Base-by-base conservation (phyloP, 2,113 vertebrate species). In the Anseranas semipalmata region DNA sequence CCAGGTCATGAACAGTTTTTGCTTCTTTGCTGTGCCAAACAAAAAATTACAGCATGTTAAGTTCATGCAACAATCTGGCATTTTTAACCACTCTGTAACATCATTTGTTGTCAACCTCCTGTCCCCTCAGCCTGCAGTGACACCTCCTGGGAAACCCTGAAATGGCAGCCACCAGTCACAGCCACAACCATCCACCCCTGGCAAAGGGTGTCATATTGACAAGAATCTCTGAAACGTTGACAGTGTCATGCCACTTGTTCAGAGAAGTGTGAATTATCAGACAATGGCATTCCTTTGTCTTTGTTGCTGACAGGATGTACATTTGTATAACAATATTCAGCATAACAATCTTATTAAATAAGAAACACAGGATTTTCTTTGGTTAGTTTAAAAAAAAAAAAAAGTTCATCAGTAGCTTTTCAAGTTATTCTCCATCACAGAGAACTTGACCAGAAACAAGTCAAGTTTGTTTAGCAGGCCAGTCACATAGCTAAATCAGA, bases 1-100 rank as follows among this genome's bases (percentile, higher is more conserved):
- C 98, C 98, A 99, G 33, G 97, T 96, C 62, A 66, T 86, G 46
- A 73, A 92, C 89, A 98, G 60, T 19, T 65, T 94, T 58, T 79
- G 95, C 65, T 85, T 97, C 41, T 65, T 92, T 39, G 96, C 98
- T 98, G 94, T 27, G 62, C 39, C 79, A 9, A 81, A 78, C 70
- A 96, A 18, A 55, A 58, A 50, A 70, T 6, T 7, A 80, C 27
- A 82, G 33, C 50, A 58, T 7, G 28, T 53, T 60, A 67, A 81
- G 12, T 12, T 59, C 21, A 46, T 1, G 2, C 10, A 63, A 82
- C 46, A 39, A 62, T 37, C 27, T 39, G 71, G 13, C 39, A 46
- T 41, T 58, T 53, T 66, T 13, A 53, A 46, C 3, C 22, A 8
- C 4, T 15, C 45, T 19, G 1, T 28, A 46, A 14, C 35, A 12